Percentiles rank a stretch among this genome's conserved stretches.
Conservation (phyloP, 2,888 invertebrate genomes). For the Pyrrhosoma nymphula region DNA sequence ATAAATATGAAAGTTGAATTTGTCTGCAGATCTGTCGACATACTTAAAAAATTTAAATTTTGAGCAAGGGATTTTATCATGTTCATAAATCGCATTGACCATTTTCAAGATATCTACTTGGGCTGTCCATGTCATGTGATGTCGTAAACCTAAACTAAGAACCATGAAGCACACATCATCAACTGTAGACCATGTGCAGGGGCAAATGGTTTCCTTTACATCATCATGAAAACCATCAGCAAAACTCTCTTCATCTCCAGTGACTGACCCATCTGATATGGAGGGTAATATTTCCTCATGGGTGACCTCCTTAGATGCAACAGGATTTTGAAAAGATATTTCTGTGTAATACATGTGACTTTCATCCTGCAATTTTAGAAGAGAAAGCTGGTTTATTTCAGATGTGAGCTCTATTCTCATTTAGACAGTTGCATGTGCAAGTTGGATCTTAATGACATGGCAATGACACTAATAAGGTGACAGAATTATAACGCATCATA, state of each 20-base stretch:
- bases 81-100: neutral
- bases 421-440: no score
- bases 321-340: no score
- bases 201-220: neutral
- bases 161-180: neutral
- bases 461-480: no score
- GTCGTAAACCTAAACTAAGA: neutral
- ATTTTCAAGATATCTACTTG: neutral
- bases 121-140: neutral
- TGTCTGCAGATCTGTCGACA: neutral
- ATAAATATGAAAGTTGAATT: neutral
- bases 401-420: no score
- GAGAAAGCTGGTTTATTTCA: no score
- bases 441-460: no score
- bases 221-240: neutral
- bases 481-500: no score
- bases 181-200: neutral
- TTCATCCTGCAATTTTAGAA: no score
- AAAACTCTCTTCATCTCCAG: neutral
- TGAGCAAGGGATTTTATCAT: neutral
- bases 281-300: no score
- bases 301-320: no score
- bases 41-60: neutral
- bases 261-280: no score
- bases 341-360: no score